These are phyloP conservation scores for Meliscaeva auricollis DNA, from an alignment of 2,888 invertebrate genomes.

Conservation along the genomic window DNA sequence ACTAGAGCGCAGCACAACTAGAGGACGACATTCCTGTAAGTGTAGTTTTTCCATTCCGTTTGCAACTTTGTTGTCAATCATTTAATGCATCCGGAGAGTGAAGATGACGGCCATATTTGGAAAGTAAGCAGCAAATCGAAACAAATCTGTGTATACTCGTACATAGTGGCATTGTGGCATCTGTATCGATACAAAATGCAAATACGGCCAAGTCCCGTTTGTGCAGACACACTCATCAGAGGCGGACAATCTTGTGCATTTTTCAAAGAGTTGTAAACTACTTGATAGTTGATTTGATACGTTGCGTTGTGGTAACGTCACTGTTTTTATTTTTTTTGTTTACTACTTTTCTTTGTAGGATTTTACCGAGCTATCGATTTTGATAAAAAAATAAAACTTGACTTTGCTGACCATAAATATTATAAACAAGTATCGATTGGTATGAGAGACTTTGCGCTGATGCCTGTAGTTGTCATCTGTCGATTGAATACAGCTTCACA, in stretches of 20 bases:
- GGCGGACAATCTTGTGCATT: constrained; percentile 2
- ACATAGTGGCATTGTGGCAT: constrained; percentile 38
- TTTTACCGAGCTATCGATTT: constrained; percentile 6
- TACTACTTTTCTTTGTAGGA: background rate
- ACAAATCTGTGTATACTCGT: constrained; percentile 55
- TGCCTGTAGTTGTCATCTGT: background rate
- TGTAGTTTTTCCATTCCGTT: constrained; percentile 18
- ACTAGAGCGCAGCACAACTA: constrained; percentile 32
- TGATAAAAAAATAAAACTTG: constrained; percentile 25
- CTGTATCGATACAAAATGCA: constrained; percentile 48
- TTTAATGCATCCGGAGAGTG: constrained; percentile 21
- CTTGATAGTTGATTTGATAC: background rate
- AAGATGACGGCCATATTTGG: constrained; percentile 54
- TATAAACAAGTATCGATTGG: background rate
- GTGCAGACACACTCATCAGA: constrained; percentile 48
- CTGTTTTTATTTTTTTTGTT: background rate
- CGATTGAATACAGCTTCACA: constrained; percentile 1
- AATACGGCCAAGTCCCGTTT: constrained; percentile 65
- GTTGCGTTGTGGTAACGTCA: constrained; percentile 1
- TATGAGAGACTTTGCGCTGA: constrained; percentile 38
- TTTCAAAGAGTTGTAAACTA: constrained; percentile 4
- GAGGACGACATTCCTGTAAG: constrained; percentile 25
- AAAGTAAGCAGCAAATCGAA: constrained; percentile 44
- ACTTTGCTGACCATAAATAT: constrained; percentile 48
- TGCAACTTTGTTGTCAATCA: constrained; percentile 40